These are phyloP conservation scores for Apodemia zela DNA, from an alignment of 2,888 invertebrate genomes.

Conservation along the genomic window DNA sequence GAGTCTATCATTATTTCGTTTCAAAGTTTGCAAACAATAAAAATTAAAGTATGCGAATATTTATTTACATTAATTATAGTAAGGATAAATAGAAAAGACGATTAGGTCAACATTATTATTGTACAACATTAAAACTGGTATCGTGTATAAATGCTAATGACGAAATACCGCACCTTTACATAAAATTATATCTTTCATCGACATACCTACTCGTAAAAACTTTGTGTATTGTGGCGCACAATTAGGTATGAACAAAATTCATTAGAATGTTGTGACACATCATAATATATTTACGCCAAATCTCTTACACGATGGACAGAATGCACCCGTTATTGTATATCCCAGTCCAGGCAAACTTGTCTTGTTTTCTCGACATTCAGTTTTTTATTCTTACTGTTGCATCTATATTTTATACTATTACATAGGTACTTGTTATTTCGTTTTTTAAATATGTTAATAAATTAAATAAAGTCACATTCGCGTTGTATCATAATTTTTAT, in stretches of 20 bases:
- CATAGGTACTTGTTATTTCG: too few species aligned
- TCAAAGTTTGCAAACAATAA: background rate
- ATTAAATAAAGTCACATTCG: too few species aligned
- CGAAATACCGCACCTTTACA: constrained; percentile 33
- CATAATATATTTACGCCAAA: too few species aligned
- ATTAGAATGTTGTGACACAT: background rate
- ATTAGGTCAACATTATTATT: constrained; percentile 30
- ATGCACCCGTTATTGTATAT: too few species aligned
- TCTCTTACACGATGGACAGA: too few species aligned
- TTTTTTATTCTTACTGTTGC: too few species aligned
- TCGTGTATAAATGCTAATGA: constrained; percentile 35
- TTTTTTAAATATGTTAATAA: too few species aligned
- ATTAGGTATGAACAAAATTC: background rate
- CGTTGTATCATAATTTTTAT: constrained; percentile 4
- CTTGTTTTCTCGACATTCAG: too few species aligned
- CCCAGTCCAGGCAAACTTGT: too few species aligned
- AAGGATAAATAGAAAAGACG: constrained; percentile 17
- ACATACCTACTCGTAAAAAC: background rate
- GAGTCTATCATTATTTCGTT: background rate
- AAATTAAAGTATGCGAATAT: background rate
- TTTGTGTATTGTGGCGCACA: background rate
- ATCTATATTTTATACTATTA: too few species aligned
- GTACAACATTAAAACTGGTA: constrained; percentile 33
- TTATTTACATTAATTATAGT: background rate
- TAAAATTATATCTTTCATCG: constrained; percentile 20